Conservation (phyloP, 2,113 vertebrate species). For the Raphicerus campestris region DNA sequence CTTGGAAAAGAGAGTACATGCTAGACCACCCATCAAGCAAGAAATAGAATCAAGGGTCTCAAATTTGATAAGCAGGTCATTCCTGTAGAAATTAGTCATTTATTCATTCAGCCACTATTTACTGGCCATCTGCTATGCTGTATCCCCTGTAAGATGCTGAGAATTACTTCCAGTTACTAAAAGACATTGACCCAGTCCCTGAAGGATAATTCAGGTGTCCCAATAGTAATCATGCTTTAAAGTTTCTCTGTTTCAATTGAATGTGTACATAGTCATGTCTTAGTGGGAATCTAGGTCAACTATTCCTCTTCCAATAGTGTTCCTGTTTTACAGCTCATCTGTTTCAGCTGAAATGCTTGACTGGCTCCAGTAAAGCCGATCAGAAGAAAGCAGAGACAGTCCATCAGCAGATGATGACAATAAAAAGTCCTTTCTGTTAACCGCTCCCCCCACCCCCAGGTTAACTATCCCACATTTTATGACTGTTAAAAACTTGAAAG, state of each 20-base stretch:
- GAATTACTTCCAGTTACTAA: neutral
- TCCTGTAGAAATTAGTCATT: neutral
- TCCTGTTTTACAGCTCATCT: neutral
- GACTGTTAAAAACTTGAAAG: neutral
- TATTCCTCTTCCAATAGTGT: neutral
- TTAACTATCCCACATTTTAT: neutral
- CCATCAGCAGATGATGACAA: neutral
- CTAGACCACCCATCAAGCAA: neutral
- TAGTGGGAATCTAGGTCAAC: neutral
- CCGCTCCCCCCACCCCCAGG: rapidly evolving
- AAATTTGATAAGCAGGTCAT: neutral
- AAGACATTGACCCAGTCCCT: neutral
- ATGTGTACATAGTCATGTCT: neutral
- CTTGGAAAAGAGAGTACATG: neutral
- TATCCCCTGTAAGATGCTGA: neutral
- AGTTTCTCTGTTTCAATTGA: neutral
- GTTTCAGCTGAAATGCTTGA: neutral
- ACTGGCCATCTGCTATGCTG: neutral
- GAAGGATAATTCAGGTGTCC: neutral
- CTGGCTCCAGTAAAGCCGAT: neutral
- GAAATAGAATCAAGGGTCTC: neutral
- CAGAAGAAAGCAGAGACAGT: neutral
- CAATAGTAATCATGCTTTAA: neutral
- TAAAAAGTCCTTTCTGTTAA: neutral
- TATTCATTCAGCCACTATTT: neutral